Percentiles rank a stretch among this genome's conserved stretches.
Evolutionary conservation across 2,797 vertebrate genomes (phyloP).

Genomic region (Syngnathus rostellatus): DNA sequence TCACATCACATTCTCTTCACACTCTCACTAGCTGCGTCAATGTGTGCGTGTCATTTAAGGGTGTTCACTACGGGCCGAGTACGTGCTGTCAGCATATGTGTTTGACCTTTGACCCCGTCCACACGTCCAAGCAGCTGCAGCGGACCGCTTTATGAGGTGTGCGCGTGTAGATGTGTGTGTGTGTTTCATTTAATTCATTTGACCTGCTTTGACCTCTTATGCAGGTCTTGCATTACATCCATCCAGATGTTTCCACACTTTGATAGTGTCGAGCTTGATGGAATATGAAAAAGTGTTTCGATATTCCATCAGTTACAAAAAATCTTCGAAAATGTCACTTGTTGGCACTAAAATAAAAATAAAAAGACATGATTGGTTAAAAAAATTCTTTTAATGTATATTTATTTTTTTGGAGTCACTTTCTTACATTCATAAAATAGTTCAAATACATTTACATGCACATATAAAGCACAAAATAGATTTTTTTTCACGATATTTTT

Average conservation of each 20-base stretch:
- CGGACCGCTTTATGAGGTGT: slow-evolving; percentile 41
- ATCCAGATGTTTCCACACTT: background rate
- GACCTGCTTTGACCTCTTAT: slow-evolving; percentile 1
- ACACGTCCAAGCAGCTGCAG: slow-evolving; percentile 56
- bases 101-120: slow-evolving; percentile 53
- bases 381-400: too few species aligned
- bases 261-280: background rate
- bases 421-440: too few species aligned
- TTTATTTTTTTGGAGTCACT: too few species aligned
- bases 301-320: too few species aligned
- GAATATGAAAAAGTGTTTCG: background rate
- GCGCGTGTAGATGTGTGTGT: slow-evolving; percentile 17
- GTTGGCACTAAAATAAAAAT: too few species aligned
- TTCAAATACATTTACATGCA: too few species aligned
- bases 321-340: too few species aligned
- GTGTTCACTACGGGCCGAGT: slow-evolving; percentile 26
- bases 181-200: slow-evolving; percentile 2
- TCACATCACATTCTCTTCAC: slow-evolving; percentile 61
- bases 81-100: slow-evolving; percentile 45
- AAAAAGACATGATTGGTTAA: too few species aligned
- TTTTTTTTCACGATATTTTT: too few species aligned
- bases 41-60: slow-evolving; percentile 32
- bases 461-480: too few species aligned
- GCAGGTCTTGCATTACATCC: background rate
- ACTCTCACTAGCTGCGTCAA: slow-evolving; percentile 31